Conservation (phyloP, 2,113 vertebrate species). For the Panthera leo region DNA sequence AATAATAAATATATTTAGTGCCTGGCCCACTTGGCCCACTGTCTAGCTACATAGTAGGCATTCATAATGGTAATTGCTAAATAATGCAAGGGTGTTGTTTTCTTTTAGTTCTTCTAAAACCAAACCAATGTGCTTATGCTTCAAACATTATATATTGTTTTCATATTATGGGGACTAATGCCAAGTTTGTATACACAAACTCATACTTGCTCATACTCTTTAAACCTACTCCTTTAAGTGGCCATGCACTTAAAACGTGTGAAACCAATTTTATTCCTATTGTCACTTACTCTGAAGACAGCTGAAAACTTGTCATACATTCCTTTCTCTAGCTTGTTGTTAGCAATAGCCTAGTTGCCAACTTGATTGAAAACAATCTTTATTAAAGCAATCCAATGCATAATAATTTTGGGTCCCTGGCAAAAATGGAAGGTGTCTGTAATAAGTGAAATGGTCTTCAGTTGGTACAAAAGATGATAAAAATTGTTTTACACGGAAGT, state of each 20-base stretch:
- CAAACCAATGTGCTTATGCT: background rate
- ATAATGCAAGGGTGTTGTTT: background rate
- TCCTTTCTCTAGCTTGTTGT: background rate
- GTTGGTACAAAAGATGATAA: background rate
- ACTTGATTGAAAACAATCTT: background rate
- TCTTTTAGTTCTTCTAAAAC: slow-evolving; percentile 18
- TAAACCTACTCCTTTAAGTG: background rate
- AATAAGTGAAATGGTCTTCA: background rate
- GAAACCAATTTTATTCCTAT: background rate
- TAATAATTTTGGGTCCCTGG: background rate
- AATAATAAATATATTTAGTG: background rate
- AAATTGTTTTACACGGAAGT: background rate
- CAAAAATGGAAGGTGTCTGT: background rate
- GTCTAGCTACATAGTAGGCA: background rate
- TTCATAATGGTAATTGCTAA: background rate
- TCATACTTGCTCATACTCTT: background rate
- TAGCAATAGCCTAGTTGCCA: background rate
- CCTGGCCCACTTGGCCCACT: background rate
- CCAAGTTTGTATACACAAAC: background rate
- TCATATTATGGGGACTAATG: background rate
- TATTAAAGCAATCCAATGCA: background rate
- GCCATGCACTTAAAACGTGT: background rate
- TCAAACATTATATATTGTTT: background rate
- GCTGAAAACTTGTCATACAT: background rate
- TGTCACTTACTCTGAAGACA: background rate